Percentiles rank a stretch among this genome's conserved stretches.
phyloP scores from a whole-genome alignment of 2,113 vertebrate genomes.

The Glaucidium brasilianum region DNA sequence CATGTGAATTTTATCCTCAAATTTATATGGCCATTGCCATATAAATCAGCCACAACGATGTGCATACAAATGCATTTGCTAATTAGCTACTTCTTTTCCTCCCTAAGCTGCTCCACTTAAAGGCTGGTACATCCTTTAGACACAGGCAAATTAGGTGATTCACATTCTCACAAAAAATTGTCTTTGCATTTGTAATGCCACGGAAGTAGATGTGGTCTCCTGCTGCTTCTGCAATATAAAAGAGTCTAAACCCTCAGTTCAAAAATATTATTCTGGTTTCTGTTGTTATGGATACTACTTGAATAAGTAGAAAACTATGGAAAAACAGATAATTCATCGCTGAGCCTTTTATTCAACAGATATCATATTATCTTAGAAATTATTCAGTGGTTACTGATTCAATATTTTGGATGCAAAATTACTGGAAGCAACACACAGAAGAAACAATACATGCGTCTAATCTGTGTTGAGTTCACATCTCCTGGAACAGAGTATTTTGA shows the following conservation, averaged over 20 bases:
- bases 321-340: background rate
- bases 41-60: background rate
- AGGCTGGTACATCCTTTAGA: background rate
- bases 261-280: background rate
- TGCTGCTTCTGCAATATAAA: background rate
- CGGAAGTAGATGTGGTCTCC: background rate
- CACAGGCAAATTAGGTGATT: background rate
- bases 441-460: rapidly evolving
- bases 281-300: background rate
- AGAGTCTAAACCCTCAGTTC: background rate
- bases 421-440: background rate
- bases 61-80: background rate
- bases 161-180: background rate
- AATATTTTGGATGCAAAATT: background rate
- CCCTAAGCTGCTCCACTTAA: background rate
- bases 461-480: rapidly evolving
- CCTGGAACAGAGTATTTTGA: rapidly evolving
- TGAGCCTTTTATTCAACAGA: background rate
- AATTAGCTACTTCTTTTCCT: background rate
- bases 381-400: background rate
- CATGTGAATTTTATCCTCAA: background rate
- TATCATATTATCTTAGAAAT: background rate
- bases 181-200: background rate
- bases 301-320: background rate
- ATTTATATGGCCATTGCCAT: background rate